Evolutionary conservation across 2,113 vertebrate genomes (phyloP).

Genomic region (Sisor rabdophorus): DNA sequence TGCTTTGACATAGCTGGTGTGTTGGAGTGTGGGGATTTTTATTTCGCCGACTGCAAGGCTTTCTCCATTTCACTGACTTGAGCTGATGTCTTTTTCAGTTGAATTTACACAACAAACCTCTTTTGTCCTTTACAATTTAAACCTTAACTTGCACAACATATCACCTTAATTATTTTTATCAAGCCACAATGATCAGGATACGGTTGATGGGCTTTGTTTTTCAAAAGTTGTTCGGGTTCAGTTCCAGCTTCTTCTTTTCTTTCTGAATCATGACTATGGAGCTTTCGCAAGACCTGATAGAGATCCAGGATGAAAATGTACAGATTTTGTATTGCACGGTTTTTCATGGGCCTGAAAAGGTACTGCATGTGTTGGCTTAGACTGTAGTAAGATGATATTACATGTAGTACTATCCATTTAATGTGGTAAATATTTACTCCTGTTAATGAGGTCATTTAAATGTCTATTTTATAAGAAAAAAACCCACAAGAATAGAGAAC

Average conservation of each 20-base stretch:
- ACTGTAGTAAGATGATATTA: neutral
- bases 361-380: conserved; percentile 19
- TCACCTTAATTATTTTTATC: conserved; percentile 6
- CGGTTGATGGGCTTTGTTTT: neutral
- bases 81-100: conserved; percentile 39
- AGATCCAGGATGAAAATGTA: conserved; percentile 37
- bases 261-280: conserved; percentile 21
- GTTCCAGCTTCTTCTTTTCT: neutral
- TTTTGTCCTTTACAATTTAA: conserved; percentile 26
- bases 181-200: neutral
- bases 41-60: conserved; percentile 46
- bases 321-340: conserved; percentile 48
- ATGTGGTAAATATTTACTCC: neutral
- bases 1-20: conserved; percentile 59
- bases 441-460: neutral
- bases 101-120: conserved; percentile 28
- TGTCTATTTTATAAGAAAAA: neutral
- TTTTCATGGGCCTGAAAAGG: conserved; percentile 48
- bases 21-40: conserved; percentile 6
- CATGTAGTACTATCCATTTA: neutral
- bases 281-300: conserved; percentile 35
- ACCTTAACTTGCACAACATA: conserved; percentile 3
- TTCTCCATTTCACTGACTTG: conserved; percentile 41
- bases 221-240: neutral
- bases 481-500: neutral